These are phyloP conservation scores for Sebastiscus tertius DNA, from an alignment of 2,797 vertebrate genomes.

Conservation along the genomic window DNA sequence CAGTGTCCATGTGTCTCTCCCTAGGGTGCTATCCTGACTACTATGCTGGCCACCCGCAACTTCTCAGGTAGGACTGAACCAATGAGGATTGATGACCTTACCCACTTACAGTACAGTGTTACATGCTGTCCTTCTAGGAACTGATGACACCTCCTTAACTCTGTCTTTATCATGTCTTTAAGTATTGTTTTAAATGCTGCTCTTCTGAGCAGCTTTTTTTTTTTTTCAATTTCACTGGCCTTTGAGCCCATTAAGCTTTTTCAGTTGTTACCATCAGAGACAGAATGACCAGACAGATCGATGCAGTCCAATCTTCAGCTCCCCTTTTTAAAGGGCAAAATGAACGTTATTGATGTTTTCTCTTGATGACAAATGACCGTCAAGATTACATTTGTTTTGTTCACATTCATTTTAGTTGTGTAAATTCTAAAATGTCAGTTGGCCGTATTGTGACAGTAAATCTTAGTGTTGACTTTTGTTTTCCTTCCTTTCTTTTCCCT, in stretches of 20 bases:
- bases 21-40: slow-evolving; percentile 97
- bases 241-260: slow-evolving; percentile 6
- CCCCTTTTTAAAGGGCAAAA: slow-evolving; percentile 41
- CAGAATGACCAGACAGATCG: neutral
- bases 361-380: slow-evolving; percentile 4
- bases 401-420: neutral
- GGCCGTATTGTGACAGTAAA: neutral
- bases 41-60: slow-evolving; percentile 97
- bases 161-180: neutral
- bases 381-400: neutral
- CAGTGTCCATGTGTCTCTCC: slow-evolving; percentile 12
- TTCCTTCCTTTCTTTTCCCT: slow-evolving; percentile 27
- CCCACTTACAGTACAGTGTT: neutral
- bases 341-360: slow-evolving; percentile 11
- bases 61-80: slow-evolving; percentile 90
- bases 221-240: slow-evolving; percentile 4
- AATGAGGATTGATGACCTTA: neutral
- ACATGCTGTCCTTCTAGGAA: neutral
- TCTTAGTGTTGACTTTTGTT: slow-evolving; percentile 31
- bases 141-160: neutral
- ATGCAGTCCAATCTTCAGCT: slow-evolving; percentile 22
- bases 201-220: neutral
- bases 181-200: neutral
- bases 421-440: neutral
- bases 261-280: neutral